Percentiles rank a stretch among this genome's conserved stretches.
These are phyloP conservation scores for Papilio protenor DNA, from an alignment of 2,888 invertebrate genomes.

Conservation along the genomic window DNA sequence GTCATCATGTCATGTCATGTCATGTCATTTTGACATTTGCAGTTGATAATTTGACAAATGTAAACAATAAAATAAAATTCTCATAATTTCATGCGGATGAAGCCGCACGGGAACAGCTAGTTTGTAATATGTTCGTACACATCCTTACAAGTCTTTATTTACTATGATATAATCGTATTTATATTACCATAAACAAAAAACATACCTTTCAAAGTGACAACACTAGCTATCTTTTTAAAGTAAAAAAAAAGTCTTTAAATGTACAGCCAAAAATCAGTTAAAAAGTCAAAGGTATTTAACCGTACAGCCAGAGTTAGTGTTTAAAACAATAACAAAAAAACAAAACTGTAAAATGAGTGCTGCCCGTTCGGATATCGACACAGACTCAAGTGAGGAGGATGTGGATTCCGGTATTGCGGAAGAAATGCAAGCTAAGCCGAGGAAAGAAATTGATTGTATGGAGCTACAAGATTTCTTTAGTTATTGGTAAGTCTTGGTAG, in stretches of 20 bases:
- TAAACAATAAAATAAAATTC: too few species aligned
- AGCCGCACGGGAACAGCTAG: too few species aligned
- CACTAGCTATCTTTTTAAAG: conserved; percentile 29
- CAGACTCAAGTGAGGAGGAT: conserved; percentile 73
- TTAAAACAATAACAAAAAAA: conserved; percentile 17
- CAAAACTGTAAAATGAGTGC: conserved; percentile 57
- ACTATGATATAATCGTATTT: too few species aligned
- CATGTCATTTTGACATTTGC: too few species aligned
- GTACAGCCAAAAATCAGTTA: background rate
- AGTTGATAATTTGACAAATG: too few species aligned
- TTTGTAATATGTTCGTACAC: too few species aligned
- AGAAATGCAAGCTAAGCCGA: conserved; percentile 55
- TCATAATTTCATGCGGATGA: too few species aligned
- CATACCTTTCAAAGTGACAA: conserved; percentile 8
- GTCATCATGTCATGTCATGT: too few species aligned
- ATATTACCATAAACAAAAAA: background rate
- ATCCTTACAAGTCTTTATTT: too few species aligned
- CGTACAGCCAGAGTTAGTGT: conserved; percentile 4
- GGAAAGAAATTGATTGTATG: conserved; percentile 71
- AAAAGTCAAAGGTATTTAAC: background rate
- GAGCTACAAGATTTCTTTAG: conserved; percentile 75
- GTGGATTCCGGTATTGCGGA: conserved; percentile 78
- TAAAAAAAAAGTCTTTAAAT: background rate
- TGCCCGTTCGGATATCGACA: conserved; percentile 57
- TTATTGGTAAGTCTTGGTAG: conserved; percentile 70